Evolutionary conservation across 2,797 vertebrate species (phyloP).

Genomic region (Balearica regulorum): DNA sequence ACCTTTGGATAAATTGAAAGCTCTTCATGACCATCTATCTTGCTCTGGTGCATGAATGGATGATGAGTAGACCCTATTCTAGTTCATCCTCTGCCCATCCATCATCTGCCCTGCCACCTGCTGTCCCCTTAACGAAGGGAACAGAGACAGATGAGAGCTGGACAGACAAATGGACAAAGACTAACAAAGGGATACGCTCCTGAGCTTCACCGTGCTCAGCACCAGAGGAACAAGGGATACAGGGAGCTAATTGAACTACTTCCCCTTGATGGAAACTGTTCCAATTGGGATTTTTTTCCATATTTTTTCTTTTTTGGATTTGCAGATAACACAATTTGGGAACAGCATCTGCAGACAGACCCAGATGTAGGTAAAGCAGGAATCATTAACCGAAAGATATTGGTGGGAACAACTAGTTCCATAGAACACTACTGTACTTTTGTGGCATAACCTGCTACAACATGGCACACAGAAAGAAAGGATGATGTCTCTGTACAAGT

Average conservation of each 20-base stretch:
- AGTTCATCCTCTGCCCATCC: background rate
- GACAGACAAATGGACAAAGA: background rate
- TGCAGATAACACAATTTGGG: background rate
- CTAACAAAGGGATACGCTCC: background rate
- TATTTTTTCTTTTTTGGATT: background rate
- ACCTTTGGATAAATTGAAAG: background rate
- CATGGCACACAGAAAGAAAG: too few relatives aligned
- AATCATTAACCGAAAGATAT: background rate
- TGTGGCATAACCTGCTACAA: background rate
- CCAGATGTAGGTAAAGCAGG: background rate
- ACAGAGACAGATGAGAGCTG: background rate
- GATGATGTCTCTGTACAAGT: background rate
- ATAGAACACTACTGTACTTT: background rate
- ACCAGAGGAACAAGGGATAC: background rate
- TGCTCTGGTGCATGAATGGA: background rate
- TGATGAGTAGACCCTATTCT: background rate
- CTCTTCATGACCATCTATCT: background rate
- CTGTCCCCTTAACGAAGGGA: background rate
- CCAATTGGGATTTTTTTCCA: fast-evolving
- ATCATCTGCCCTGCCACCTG: background rate
- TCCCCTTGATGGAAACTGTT: background rate
- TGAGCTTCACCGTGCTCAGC: background rate
- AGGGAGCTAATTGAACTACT: background rate
- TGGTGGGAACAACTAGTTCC: background rate
- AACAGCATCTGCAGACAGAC: background rate